phyloP scores from a whole-genome alignment of 2,888 invertebrate species.

The Acronicta leporina region DNA sequence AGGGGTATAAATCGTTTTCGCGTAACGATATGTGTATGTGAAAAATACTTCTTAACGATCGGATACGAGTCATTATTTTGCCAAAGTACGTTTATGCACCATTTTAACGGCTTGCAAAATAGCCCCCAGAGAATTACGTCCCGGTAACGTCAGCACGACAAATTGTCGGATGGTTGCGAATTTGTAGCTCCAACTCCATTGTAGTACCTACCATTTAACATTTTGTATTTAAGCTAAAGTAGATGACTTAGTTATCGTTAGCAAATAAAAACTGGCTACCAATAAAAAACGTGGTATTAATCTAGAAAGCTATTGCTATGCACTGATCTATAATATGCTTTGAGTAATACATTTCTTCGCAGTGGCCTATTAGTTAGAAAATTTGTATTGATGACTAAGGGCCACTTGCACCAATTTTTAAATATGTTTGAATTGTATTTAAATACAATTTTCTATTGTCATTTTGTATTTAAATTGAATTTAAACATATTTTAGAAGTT shows the following conservation, averaged over 20 bases:
- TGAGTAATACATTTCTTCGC: too few species aligned
- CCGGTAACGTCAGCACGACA: conserved; percentile 74
- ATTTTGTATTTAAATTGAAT: too few species aligned
- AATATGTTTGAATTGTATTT: too few species aligned
- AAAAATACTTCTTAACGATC: conserved; percentile 43
- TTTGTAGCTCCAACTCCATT: conserved; percentile 63
- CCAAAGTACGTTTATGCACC: conserved; percentile 62
- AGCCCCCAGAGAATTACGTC: conserved; percentile 72
- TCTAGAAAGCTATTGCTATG: too few species aligned
- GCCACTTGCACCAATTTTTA: too few species aligned
- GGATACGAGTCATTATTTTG: conserved; percentile 44
- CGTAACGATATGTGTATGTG: conserved; percentile 20
- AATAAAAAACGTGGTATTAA: too few species aligned
- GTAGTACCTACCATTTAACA: conserved; percentile 59
- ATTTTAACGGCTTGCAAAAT: conserved; percentile 75
- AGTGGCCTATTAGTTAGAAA: too few species aligned
- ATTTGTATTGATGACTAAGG: too few species aligned
- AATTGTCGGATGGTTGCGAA: conserved; percentile 78
- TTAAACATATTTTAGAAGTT: too few species aligned
- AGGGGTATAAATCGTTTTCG: conserved; percentile 8
- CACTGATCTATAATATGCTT: too few species aligned
- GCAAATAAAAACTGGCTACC: conserved; percentile 1
- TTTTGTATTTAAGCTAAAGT: conserved; percentile 49
- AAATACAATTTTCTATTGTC: too few species aligned
- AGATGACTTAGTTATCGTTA: conserved; percentile 11